phyloP scores from a whole-genome alignment of 2,113 vertebrate genomes.

The Campylomormyrus numenius region DNA sequence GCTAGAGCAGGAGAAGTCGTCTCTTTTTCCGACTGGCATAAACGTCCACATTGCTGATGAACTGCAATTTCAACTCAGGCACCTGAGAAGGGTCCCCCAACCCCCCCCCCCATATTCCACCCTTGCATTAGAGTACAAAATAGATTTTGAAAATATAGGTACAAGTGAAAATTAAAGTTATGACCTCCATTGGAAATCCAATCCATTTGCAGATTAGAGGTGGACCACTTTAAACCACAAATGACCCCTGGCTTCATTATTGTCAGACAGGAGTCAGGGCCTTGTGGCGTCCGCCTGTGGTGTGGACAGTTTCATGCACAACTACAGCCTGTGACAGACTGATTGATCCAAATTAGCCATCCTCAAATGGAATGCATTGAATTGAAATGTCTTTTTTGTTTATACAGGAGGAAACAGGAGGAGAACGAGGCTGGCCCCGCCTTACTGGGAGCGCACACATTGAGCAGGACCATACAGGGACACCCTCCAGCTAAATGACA shows the following conservation, averaged over 20 bases:
- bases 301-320: background rate
- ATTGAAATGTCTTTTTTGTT: slow-evolving; percentile 1
- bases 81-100: background rate
- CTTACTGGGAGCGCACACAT: background rate
- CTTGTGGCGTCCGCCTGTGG: background rate
- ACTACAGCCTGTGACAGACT: background rate
- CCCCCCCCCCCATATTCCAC: background rate
- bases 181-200: background rate
- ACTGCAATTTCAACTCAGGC: background rate
- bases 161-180: background rate
- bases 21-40: background rate
- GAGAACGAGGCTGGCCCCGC: slow-evolving; percentile 29
- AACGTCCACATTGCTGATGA: background rate
- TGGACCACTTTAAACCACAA: background rate
- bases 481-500: background rate
- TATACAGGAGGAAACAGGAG: slow-evolving; percentile 39
- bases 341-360: background rate
- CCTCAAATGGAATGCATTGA: background rate
- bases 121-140: background rate
- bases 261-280: background rate
- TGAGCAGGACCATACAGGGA: slow-evolving; percentile 19
- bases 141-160: background rate
- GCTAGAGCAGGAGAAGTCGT: background rate
- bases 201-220: background rate
- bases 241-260: background rate